Base-by-base conservation (phyloP, 2,113 vertebrate species). In the Pao palembangensis region DNA sequence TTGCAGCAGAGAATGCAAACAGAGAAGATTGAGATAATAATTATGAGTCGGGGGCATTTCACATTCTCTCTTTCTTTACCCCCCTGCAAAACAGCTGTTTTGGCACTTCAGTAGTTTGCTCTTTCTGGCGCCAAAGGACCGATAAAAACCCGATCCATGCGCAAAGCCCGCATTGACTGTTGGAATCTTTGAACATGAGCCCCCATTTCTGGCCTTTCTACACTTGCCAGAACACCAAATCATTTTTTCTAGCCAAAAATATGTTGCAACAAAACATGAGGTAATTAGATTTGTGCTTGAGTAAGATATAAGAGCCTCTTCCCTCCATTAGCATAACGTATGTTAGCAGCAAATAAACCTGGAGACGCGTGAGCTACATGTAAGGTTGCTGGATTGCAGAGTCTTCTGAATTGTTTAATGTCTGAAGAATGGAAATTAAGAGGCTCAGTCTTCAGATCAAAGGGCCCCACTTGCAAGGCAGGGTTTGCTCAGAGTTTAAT, bases 401-500 rank as follows among this genome's bases (percentile, higher is more conserved):
- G 84, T 81, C 73, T 67, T 81, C 81, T 58, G 59, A 79, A 73
- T 79, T 85, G 84, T 88, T 85, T 88, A 86, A 89, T 84, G 85
- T 90, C 87, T 88, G 84, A 68, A 90, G 88, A 88, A 90, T 88
- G 86, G 71, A 82, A 87, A 89, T 90, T 83, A 90, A 88, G 81
- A 83, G 78, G 78, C 83, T 86, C 61, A 61, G 55, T 81, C 85
- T 78, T 51, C 69, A 88, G 84, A 91, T 91, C 91, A 91, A 89
- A 89, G 85, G 82, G 73, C 71, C 66, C 75, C 19, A 70, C 83
- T 88, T 78, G 74, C 60, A 17, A 77, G 76, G 76, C 81, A 80
- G 86, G 78, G 90, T 90, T 89, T 90, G 79, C 79, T 85, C 81
- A 83, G 80, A 90, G 88, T 89, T 90, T 86, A 91, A 91, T 91